Evolutionary conservation across 2,113 vertebrate species (phyloP).

Genomic region (Camelus dromedarius): DNA sequence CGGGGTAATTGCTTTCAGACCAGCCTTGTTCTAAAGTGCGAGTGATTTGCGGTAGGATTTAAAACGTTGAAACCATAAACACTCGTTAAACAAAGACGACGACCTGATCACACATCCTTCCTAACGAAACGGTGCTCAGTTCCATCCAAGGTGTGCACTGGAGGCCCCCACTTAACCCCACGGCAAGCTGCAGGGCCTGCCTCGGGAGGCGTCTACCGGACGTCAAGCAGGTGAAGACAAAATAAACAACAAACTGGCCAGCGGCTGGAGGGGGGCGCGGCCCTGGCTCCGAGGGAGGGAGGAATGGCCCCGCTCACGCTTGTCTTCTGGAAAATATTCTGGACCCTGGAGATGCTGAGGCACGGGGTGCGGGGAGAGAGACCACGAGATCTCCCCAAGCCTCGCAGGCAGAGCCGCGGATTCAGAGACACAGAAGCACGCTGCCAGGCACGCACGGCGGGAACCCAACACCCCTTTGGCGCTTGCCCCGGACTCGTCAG

Average conservation of each 20-base stretch:
- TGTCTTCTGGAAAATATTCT: not conserved
- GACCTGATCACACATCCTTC: conserved; percentile 38
- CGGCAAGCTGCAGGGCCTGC: not conserved
- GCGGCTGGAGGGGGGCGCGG: not conserved
- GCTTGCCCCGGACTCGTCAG: too few species aligned
- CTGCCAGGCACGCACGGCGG: too few species aligned
- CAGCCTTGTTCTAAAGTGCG: conserved; percentile 53
- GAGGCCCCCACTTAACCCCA: conserved; percentile 64
- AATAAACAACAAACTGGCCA: not conserved
- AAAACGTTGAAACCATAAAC: conserved; percentile 79
- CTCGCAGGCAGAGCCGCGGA: too few species aligned
- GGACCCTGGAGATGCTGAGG: not conserved
- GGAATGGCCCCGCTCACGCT: not conserved
- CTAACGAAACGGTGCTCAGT: conserved; percentile 69
- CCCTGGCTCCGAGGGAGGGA: not conserved
- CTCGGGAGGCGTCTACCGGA: not conserved
- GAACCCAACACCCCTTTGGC: too few species aligned
- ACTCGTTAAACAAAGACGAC: conserved; percentile 76
- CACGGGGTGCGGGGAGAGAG: not conserved
- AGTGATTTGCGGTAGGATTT: conserved; percentile 72
- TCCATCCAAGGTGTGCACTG: conserved; percentile 61
- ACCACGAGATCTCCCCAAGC: accelerated
- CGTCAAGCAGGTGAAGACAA: conserved; percentile 58
- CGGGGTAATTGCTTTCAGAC: conserved; percentile 79
- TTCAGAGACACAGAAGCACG: too few species aligned